Percentiles rank a stretch among this genome's conserved stretches.
Evolutionary conservation across 2,888 invertebrate species (phyloP).

Genomic region (Malthinus flaveolus): DNA sequence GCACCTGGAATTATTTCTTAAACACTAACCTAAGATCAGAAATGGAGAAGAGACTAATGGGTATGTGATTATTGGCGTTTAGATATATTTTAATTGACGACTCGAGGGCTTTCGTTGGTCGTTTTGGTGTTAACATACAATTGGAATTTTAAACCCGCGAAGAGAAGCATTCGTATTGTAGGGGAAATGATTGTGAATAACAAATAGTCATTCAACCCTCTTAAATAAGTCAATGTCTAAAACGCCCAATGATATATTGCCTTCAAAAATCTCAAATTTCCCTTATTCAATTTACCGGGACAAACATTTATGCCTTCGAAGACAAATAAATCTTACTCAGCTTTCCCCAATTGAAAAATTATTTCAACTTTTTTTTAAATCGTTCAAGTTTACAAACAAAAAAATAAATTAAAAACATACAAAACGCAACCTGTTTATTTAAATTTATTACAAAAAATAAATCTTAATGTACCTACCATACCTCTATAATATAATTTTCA

Average conservation of each 20-base stretch:
- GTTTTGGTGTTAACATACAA: too few species aligned
- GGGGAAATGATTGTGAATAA: background rate
- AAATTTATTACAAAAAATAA: background rate
- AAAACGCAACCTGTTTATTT: background rate
- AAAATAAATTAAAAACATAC: constrained; percentile 1
- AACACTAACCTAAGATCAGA: too few species aligned
- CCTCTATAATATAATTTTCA: constrained; percentile 11
- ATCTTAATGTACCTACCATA: background rate
- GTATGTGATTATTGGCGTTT: too few species aligned
- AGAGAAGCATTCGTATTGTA: too few species aligned
- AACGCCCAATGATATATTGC: constrained; percentile 1
- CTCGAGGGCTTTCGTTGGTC: too few species aligned
- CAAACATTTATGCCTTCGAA: constrained; percentile 1
- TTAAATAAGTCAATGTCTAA: constrained; percentile 3
- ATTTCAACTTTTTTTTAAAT: background rate
- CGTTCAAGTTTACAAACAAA: background rate
- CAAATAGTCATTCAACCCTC: constrained; percentile 1
- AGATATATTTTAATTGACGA: too few species aligned
- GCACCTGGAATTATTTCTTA: too few species aligned
- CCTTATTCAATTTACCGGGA: constrained; percentile 12
- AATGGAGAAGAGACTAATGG: too few species aligned
- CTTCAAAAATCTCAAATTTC: constrained; percentile 15
- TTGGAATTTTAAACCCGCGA: too few species aligned
- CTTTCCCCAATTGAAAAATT: background rate
- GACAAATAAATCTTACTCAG: constrained; percentile 1